Conservation (phyloP, 2,797 vertebrate genomes). For the Hafferia zeledoni region DNA sequence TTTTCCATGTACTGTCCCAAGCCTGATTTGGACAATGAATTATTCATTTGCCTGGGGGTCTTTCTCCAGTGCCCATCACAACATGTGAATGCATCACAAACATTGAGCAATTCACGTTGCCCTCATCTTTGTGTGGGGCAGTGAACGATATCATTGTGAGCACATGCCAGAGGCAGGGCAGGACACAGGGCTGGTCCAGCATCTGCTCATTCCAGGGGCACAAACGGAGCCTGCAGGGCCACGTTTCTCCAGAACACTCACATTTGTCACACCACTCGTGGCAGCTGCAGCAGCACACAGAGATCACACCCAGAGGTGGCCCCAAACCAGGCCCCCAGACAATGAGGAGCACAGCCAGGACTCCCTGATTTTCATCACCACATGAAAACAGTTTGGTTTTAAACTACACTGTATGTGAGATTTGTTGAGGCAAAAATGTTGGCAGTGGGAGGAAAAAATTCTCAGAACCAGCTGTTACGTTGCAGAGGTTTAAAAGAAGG, state of each 20-base stretch:
- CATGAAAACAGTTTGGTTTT: background rate
- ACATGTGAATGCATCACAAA: slow-evolving; percentile 26
- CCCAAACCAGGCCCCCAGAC: background rate
- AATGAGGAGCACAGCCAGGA: background rate
- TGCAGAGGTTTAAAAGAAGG: background rate
- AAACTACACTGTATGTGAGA: background rate
- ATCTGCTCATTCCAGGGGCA: background rate
- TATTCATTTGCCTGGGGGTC: slow-evolving; percentile 45
- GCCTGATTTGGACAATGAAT: slow-evolving; percentile 36
- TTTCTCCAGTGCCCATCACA: slow-evolving; percentile 45
- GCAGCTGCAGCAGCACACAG: background rate
- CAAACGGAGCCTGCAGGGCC: background rate
- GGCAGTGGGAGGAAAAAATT: background rate
- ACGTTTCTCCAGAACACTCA: background rate
- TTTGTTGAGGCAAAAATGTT: background rate
- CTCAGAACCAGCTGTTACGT: background rate
- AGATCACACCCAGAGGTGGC: background rate
- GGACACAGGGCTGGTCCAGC: background rate
- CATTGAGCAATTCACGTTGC: slow-evolving; percentile 33
- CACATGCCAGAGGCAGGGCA: background rate
- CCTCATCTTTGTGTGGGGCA: slow-evolving; percentile 33
- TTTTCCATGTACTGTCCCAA: slow-evolving; percentile 14
- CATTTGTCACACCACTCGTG: background rate
- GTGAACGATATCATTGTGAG: slow-evolving; percentile 37
- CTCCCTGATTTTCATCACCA: too few relatives aligned